A percentile compares a stretch with the other conserved stretches of the same genome.
These are phyloP conservation scores for Pyrrhosoma nymphula DNA, from an alignment of 2,888 invertebrate genomes.

Conservation along the genomic window DNA sequence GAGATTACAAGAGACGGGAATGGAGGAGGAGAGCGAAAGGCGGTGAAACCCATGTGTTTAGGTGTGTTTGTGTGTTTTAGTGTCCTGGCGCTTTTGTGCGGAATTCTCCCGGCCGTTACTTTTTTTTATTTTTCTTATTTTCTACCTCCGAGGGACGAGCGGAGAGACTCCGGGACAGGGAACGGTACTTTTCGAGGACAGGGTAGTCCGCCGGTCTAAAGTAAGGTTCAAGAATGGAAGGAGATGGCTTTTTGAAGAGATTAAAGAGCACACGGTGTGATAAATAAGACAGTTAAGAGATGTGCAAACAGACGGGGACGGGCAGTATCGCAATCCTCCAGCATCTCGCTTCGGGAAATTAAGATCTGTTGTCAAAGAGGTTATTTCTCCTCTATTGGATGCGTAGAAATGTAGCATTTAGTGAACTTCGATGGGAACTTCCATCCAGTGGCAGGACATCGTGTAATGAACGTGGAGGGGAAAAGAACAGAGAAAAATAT, in stretches of 20 bases:
- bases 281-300: background rate
- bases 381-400: background rate
- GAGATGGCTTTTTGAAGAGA: background rate
- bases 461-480: background rate
- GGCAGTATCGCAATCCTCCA: background rate
- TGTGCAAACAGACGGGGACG: background rate
- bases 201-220: background rate
- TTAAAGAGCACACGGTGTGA: background rate
- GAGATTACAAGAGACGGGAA: background rate
- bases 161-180: background rate
- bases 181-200: background rate
- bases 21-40: background rate
- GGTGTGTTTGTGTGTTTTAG: background rate
- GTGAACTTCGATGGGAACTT: background rate
- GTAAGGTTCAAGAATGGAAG: no score
- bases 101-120: background rate
- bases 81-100: background rate
- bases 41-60: no score
- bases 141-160: background rate
- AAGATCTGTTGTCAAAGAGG: background rate
- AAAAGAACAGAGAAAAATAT: background rate
- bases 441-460: background rate
- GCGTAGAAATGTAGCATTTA: background rate
- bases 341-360: background rate
- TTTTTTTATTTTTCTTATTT: background rate